Conservation (phyloP, 2,113 vertebrate species). For the Sinocyclocheilus maitianheensis region DNA sequence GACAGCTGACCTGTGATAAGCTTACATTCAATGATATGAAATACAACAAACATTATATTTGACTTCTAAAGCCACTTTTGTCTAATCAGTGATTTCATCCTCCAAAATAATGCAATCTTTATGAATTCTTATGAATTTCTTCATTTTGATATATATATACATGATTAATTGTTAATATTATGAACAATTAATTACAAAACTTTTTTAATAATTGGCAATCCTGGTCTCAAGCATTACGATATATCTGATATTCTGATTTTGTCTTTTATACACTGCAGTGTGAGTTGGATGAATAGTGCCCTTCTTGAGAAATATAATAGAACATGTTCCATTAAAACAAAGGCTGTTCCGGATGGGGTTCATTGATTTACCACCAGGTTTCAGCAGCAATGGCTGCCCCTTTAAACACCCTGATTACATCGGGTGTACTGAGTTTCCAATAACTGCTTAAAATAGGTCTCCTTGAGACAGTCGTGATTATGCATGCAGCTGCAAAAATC, state of each 20-base stretch:
- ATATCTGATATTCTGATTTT: too few species aligned
- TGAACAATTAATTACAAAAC: background rate
- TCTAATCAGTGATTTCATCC: background rate
- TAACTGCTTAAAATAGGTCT: slow-evolving; percentile 16
- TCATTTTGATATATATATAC: background rate
- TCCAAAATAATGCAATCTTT: background rate
- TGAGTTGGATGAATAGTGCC: background rate
- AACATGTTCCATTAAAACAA: slow-evolving; percentile 25
- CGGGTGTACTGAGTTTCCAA: background rate
- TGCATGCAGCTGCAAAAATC: slow-evolving; percentile 5
- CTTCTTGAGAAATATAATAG: background rate
- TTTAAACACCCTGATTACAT: background rate
- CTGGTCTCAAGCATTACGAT: background rate
- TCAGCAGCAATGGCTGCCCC: background rate
- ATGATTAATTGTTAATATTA: background rate
- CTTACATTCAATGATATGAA: too few species aligned
- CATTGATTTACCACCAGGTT: background rate
- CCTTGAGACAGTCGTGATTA: background rate
- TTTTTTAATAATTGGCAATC: background rate
- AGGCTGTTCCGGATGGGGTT: background rate
- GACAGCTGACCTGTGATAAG: too few species aligned
- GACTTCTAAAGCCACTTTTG: background rate
- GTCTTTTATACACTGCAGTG: background rate
- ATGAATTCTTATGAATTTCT: background rate
- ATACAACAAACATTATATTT: too few species aligned